Evolutionary conservation across 2,113 vertebrate species (phyloP).

Genomic region (Paralichthys olivaceus): DNA sequence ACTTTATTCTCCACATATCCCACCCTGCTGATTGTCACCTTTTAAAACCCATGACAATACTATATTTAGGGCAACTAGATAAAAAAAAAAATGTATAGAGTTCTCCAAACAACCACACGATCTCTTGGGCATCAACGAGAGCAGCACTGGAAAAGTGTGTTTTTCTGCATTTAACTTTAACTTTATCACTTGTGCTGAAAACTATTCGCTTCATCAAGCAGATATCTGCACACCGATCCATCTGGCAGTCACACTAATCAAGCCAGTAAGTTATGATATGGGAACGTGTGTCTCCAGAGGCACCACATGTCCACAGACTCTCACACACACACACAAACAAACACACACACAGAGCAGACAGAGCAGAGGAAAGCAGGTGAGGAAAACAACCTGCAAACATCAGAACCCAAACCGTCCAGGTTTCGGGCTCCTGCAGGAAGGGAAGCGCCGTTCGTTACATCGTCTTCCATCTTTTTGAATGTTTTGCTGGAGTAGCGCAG

Average conservation of each 20-base stretch:
- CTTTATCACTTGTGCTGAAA: background rate
- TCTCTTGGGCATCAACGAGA: background rate
- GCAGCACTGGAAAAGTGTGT: background rate
- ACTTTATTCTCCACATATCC: slow-evolving; percentile 25
- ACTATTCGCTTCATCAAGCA: slow-evolving; percentile 53
- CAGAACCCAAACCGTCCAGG: slow-evolving; percentile 1
- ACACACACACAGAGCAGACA: background rate
- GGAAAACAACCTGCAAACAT: slow-evolving; percentile 4
- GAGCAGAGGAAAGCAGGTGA: background rate
- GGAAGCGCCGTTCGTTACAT: slow-evolving; percentile 15
- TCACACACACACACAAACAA: background rate
- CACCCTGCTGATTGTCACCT: slow-evolving; percentile 25
- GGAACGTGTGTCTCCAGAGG: slow-evolving; percentile 31
- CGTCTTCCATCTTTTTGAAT: slow-evolving; percentile 48
- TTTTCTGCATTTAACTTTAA: background rate
- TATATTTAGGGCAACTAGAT: background rate
- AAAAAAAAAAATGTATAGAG: background rate
- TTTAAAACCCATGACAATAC: background rate
- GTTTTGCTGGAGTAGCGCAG: slow-evolving; percentile 51
- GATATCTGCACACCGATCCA: slow-evolving; percentile 41
- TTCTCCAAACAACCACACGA: slow-evolving; percentile 13
- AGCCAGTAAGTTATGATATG: slow-evolving; percentile 40
- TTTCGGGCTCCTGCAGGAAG: slow-evolving; percentile 18
- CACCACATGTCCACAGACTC: background rate
- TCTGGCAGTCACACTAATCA: slow-evolving; percentile 68